Evolutionary conservation across 2,113 vertebrate species (phyloP), one percentile per base, ranked within the genome.

Genomic region (Neogale vison): DNA sequence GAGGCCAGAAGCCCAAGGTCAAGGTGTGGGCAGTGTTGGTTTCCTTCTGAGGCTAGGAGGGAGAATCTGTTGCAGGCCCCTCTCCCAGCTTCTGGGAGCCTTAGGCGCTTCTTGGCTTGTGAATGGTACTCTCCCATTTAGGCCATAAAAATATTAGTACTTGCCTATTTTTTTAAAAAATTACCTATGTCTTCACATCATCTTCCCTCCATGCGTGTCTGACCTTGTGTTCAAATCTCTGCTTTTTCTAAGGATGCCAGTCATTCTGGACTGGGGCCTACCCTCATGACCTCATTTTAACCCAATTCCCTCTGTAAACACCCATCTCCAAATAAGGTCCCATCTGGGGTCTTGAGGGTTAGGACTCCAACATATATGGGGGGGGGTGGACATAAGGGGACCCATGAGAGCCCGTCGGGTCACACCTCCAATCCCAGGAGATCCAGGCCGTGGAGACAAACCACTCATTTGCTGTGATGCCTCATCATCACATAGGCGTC

Each of bases 21-120:
- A 72, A 61, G 2, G 3, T 13, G 26, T 47, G 1, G 0, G 31
- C 3, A 45, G 34, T 45, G 21, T 6, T 6, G 1, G 24, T 7
- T 80, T 80, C 77, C 93, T 52, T 29, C 23, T 4, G n/a, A 82
- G 55, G 26, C 55, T 26, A 13, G 6, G 42, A 57, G 23, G 50
- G 4, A 50, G 14, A n/a, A 9, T 61, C 72, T 65, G 5, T 10
- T 12, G 36, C 45, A 50, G 15, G 29, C 18, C 23, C 45, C 84
- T 85, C 21, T 76, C 82, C 55, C 4, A 10, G 24, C 23, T 65
- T 24, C 88, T 55, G 50, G 80, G 34, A 50, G 57, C 31, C 59
- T 81, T 45, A 24, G 57, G 12, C 4, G 0, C n/a, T 61, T 36
- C 76, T 34, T 67, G 67, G 9, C 39, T 39, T 89, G 1, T 20